phyloP scores from a whole-genome alignment of 2,888 invertebrate species.

The Drosophila prolongata region DNA sequence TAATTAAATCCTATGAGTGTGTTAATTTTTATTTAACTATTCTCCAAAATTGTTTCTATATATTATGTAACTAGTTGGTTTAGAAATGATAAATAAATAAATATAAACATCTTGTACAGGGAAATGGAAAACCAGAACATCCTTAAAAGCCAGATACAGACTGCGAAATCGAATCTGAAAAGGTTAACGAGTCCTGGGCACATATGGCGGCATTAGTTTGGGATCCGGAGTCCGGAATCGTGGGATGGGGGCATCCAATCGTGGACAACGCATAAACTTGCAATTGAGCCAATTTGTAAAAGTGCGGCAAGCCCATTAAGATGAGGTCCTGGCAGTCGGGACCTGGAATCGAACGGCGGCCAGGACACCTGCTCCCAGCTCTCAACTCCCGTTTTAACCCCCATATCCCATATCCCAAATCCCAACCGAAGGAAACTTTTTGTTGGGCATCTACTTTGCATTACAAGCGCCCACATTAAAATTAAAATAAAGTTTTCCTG shows the following conservation, averaged over 20 bases:
- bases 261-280: conserved; percentile 81
- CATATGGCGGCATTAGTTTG: conserved; percentile 81
- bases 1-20: too few species aligned
- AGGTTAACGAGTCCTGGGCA: conserved; percentile 78
- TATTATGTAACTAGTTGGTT: too few species aligned
- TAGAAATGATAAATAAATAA: too few species aligned
- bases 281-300: conserved; percentile 85
- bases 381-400: background rate
- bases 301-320: conserved; percentile 80
- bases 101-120: too few species aligned
- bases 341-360: conserved; percentile 52
- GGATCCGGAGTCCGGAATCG: conserved; percentile 29
- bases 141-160: background rate
- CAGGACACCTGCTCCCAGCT: conserved; percentile 55
- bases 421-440: conserved; percentile 23
- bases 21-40: too few species aligned
- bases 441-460: conserved; percentile 63
- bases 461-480: conserved; percentile 73
- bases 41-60: too few species aligned
- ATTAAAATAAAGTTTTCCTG: conserved; percentile 75
- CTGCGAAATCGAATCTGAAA: conserved; percentile 63
- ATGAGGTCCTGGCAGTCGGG: conserved; percentile 33
- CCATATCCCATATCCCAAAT: background rate
- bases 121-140: conserved; percentile 3
- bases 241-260: conserved; percentile 7